Base-by-base conservation (phyloP, 2,797 vertebrate genomes). In the Pseudopleuronectes americanus region DNA sequence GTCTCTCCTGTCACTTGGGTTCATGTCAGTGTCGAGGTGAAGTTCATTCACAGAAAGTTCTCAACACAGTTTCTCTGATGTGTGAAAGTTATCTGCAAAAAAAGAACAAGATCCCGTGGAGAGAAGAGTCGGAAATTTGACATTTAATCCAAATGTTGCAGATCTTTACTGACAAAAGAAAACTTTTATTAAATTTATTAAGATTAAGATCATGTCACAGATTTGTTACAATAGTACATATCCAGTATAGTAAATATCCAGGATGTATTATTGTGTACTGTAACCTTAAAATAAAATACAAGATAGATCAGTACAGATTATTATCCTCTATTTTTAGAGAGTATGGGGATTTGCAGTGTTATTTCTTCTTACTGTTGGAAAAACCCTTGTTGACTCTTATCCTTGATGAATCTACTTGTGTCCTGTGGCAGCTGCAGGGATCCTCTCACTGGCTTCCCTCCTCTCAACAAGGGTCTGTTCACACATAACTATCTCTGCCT, bases 1-100 rank as follows among this genome's bases (percentile, higher is more conserved):
- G 58, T 49, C 74, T 71, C 60, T 49, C 19, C 28, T 57, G 62
- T 53, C 43, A 17, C 17, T 45, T 8, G 14, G 43, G 43, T 33
- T 13, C 64, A 68, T 59, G 62, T 76, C 23, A 49, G 71, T 51
- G 8, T 55, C 8, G 14, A 16, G 52, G 33, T 19, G 4, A 36
- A 61, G 33, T 2, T 6, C 43, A 19, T 19, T 16, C 14, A 17
- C 43, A 45, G 14, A 45, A 1, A 45, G 16, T 2, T 45, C 13
- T 14, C 4, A 16, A 59, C 36, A 8, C 7, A 74, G 51, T 26
- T 38, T 33, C 31, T 57, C 21, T 16, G 3, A 16, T 10, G 7
- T 36, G 9, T 57, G 16, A 16, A 3, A 48, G 45, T 14, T 43
- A 16, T 17, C 13, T 14, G 41, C 41, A 14, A 43, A 43, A 48